phyloP scores from a whole-genome alignment of 2,113 vertebrate species.

The Poecile atricapillus region DNA sequence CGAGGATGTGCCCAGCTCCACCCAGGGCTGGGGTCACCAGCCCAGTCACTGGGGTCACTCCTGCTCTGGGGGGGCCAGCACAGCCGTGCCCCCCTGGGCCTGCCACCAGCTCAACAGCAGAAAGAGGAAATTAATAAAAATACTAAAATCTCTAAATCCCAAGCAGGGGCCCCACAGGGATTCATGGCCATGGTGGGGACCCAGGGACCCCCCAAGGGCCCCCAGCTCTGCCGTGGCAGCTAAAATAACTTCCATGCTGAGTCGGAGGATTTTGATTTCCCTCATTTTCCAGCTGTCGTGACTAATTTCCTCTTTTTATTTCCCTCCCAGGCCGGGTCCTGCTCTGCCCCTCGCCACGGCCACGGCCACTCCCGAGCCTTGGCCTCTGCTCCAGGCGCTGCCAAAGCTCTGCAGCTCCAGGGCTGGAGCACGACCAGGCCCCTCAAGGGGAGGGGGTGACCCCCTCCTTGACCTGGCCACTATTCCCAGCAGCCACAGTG shows the following conservation, averaged over 20 bases:
- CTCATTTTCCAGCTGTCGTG: not conserved
- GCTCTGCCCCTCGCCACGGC: fast-evolving
- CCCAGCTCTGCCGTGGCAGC: not conserved
- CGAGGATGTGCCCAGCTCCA: fast-evolving
- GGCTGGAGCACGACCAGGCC: not conserved
- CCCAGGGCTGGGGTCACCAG: not conserved
- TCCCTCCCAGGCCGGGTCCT: not conserved
- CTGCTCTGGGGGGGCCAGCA: not conserved
- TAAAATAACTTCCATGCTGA: not conserved
- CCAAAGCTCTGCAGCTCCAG: not conserved
- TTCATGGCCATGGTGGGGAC: not conserved
- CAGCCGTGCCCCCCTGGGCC: fast-evolving
- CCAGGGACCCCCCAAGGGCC: not conserved
- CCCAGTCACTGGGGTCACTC: not conserved
- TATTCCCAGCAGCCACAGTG: not conserved
- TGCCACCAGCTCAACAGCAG: not conserved
- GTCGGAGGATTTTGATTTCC: not conserved
- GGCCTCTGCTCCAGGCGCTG: not conserved
- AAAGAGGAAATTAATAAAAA: not conserved
- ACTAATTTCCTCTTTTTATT: slow-evolving; percentile 20
- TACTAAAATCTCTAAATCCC: not conserved
- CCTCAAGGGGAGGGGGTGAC: not conserved
- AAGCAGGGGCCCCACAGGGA: not conserved
- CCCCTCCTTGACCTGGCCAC: fast-evolving
- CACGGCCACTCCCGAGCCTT: fast-evolving